Conservation (phyloP, 2,888 invertebrate genomes). For the Bellardia pandia region DNA sequence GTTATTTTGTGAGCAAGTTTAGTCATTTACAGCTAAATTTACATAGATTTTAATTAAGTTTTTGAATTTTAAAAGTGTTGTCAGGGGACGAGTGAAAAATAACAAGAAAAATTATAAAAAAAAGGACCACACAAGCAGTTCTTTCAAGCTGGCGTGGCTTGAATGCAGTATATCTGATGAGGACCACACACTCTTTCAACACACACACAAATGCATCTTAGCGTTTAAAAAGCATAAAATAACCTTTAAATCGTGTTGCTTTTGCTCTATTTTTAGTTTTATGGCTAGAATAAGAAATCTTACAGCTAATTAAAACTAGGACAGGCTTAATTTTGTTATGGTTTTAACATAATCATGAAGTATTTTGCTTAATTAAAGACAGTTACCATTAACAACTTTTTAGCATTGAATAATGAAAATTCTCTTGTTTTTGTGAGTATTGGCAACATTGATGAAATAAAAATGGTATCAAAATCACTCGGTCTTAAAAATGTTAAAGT, state of each 20-base stretch:
- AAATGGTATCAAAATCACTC: neutral
- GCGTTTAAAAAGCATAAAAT: neutral
- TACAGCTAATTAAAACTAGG: conserved; percentile 7
- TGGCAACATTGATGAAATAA: conserved; percentile 6
- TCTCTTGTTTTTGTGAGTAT: neutral
- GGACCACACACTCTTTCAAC: neutral
- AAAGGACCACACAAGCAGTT: conserved; percentile 33
- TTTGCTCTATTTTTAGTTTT: neutral
- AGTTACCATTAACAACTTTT: neutral
- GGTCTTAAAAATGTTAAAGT: conserved; percentile 6
- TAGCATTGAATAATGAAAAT: too few species aligned
- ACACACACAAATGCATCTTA: too few species aligned
- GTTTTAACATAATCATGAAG: neutral
- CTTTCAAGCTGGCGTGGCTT: neutral
- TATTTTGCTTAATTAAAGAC: neutral
- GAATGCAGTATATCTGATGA: neutral
- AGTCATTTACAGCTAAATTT: neutral
- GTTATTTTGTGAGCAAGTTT: neutral
- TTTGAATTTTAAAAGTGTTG: neutral
- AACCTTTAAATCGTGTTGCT: neutral
- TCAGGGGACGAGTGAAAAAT: neutral
- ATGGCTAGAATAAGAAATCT: neutral
- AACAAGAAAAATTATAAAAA: neutral
- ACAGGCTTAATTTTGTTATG: neutral
- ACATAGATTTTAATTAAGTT: conserved; percentile 5